These are phyloP conservation scores for Clarias batrachus DNA, from an alignment of 2,113 vertebrate species.

Conservation along the genomic window DNA sequence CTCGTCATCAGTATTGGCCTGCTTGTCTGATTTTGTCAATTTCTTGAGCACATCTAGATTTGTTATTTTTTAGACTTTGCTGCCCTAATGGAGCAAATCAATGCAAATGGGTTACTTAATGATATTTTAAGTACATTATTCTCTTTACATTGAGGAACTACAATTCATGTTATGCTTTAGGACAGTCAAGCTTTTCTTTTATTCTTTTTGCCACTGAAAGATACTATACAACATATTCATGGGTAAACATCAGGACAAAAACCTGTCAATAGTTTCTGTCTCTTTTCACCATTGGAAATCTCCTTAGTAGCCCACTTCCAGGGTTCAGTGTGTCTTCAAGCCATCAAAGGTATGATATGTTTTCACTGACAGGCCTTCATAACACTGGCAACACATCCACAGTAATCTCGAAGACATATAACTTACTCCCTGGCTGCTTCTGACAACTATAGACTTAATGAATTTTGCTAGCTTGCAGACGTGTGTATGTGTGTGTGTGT, in stretches of 20 bases:
- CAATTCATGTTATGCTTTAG: neutral
- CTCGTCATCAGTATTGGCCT: neutral
- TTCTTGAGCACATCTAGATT: neutral
- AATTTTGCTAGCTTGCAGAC: constrained; percentile 17
- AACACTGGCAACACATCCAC: constrained; percentile 1
- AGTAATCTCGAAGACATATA: constrained; percentile 9
- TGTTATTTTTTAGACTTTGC: neutral
- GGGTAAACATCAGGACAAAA: neutral
- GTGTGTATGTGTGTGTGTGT: neutral
- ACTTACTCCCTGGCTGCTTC: neutral
- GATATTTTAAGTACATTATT: constrained; percentile 12
- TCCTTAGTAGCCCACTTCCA: constrained; percentile 15
- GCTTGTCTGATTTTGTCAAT: neutral
- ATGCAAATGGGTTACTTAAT: neutral
- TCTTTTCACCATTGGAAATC: constrained; percentile 20
- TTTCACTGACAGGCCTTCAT: neutral
- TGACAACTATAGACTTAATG: constrained; percentile 28
- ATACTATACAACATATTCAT: neutral
- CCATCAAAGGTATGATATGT: neutral
- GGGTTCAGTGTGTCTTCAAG: constrained; percentile 12
- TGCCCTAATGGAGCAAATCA: neutral
- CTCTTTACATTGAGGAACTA: neutral
- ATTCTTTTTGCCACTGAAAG: neutral
- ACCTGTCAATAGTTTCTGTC: constrained; percentile 9
- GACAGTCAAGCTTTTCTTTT: neutral